These are phyloP conservation scores for Acipenser ruthenus DNA, from an alignment of 2,797 vertebrate species.

Conservation along the genomic window DNA sequence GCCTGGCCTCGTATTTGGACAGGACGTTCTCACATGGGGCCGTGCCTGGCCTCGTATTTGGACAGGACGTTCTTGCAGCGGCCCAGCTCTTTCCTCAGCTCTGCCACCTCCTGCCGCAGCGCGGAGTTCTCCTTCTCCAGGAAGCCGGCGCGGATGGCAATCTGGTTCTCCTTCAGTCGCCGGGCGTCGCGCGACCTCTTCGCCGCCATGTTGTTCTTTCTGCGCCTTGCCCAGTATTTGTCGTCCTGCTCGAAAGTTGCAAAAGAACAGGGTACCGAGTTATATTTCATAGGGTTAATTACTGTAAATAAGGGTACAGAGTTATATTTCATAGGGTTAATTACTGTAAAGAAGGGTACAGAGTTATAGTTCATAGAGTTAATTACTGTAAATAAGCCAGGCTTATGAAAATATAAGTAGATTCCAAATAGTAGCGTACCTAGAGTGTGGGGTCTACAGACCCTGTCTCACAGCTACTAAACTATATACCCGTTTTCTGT, in stretches of 20 bases:
- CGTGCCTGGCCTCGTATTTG: constrained; percentile 59
- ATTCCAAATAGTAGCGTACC: no score
- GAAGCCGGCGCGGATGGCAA: constrained; percentile 89
- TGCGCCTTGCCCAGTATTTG: constrained; percentile 90
- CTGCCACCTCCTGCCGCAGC: constrained; percentile 83
- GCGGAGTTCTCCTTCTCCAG: constrained; percentile 95
- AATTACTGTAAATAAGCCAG: background rate
- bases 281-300: constrained; percentile 12
- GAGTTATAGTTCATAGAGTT: background rate
- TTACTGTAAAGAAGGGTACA: no score
- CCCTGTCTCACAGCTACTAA: no score
- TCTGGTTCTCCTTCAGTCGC: constrained; percentile 96
- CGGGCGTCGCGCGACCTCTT: constrained; percentile 90
- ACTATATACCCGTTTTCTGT: no score
- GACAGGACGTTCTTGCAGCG: constrained; percentile 86
- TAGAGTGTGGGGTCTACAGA: no score
- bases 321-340: no score
- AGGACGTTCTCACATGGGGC: constrained; percentile 23
- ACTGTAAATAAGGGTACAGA: no score
- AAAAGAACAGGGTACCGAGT: constrained; percentile 25
- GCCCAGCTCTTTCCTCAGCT: constrained; percentile 88
- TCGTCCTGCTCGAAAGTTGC: constrained; percentile 77
- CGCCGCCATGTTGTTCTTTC: constrained; percentile 97
- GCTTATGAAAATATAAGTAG: no score
- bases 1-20: constrained; percentile 8